Evolutionary conservation across 1,140 invertebrate genomes (phyloP).

Genomic region (Luehdorfia chinensis): DNA sequence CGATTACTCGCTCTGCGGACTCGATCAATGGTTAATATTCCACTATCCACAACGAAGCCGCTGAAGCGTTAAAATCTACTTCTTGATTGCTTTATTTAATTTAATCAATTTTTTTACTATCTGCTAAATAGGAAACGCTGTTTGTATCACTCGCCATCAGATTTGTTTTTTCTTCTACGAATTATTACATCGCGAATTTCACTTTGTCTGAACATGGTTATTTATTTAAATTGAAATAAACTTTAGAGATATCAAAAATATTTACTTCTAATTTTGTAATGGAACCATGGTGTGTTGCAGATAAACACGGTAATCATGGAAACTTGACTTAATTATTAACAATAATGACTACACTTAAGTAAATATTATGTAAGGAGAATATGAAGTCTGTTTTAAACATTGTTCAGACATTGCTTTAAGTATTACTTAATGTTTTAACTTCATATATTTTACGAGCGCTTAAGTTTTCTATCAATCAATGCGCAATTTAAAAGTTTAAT

Average conservation of each 20-base stretch:
- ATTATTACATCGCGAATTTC: slow-evolving; percentile 25
- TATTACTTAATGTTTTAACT: too few species aligned
- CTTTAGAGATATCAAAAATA: background rate
- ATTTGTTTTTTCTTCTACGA: slow-evolving; percentile 24
- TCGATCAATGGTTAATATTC: slow-evolving; percentile 36
- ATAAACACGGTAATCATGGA: background rate
- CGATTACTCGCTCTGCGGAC: slow-evolving; percentile 39
- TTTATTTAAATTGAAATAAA: background rate
- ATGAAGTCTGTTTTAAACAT: too few species aligned
- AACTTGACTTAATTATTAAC: background rate
- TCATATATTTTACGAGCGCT: too few species aligned
- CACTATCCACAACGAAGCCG: slow-evolving; percentile 28
- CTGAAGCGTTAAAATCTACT: slow-evolving; percentile 33
- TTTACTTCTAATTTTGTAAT: too few species aligned
- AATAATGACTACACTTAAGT: background rate
- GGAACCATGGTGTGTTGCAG: background rate
- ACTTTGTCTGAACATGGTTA: slow-evolving; percentile 13
- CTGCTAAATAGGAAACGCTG: slow-evolving; percentile 25
- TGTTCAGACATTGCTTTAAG: too few species aligned
- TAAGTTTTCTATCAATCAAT: too few species aligned
- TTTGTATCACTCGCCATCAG: slow-evolving; percentile 17
- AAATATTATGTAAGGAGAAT: background rate
- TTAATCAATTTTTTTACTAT: slow-evolving; percentile 33
- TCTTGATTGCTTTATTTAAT: slow-evolving; percentile 56
- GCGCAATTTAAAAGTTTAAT: background rate